Base-by-base conservation (phyloP, 2,797 vertebrate species). In the Acanthornis magna region DNA sequence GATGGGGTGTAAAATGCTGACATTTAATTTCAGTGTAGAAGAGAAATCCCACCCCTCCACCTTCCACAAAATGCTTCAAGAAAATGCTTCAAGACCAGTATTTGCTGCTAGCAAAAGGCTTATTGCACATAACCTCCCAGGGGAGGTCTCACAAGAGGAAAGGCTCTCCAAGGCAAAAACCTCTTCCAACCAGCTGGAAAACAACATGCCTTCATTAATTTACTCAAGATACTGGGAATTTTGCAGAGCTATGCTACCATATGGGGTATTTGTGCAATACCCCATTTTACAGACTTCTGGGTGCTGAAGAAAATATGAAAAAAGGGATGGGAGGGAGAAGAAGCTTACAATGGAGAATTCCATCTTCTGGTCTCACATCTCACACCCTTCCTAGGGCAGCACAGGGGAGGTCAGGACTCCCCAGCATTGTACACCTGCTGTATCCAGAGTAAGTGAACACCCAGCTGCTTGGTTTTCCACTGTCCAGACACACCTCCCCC, bases 131-230 rank as follows among this genome's bases (percentile, higher is more conserved):
- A 83, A 78, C 3, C n/a, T 91, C 70, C 87, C 55, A 78, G 14
- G 38, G 85, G 87, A 92, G 4, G 29, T 30, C 87, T 88, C 42
- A 88, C 47, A 92, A 91, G 55, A 80, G 50, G 27, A 92, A 77
- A 75, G 19, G 34, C 42, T 89, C 55, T 88, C 40, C 79, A 84
- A 86, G 85, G 75, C 72, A 93, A 75, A 94, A 78, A 73, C 58
- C 21, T 67, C 60, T 94, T 89, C 79, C 76, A 81, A 43, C 34
- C 62, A 88, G 82, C 73, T 88, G 70, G 60, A 89, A 82, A 94
- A 78, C 45, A 88, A 79, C 32, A 87, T 10, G 43, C 40, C n/a
- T 72, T 61, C 55, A 76, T 60, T 60, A 87, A 90, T 48, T 77
- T 87, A 76, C 60, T 93, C 60, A 77, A 50, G 78, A 89, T 50